These are phyloP conservation scores for Porphyrio hochstetteri DNA, from an alignment of 2,113 vertebrate species.

Conservation along the genomic window DNA sequence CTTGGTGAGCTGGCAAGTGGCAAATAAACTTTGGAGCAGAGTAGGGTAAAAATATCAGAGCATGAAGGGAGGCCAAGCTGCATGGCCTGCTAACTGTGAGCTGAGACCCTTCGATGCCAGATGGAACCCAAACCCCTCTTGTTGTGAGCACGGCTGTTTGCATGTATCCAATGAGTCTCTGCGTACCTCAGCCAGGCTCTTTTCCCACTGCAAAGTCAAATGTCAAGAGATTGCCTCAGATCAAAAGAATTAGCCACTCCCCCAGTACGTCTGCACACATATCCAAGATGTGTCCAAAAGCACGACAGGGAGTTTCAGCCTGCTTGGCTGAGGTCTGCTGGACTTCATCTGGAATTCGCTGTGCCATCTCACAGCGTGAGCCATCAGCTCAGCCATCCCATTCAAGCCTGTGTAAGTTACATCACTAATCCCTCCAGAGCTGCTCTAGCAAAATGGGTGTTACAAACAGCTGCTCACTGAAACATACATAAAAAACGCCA, in stretches of 20 bases:
- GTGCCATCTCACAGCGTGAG: background rate
- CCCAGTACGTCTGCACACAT: background rate
- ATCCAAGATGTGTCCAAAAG: background rate
- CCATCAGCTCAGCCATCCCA: accelerated
- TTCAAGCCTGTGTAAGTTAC: background rate
- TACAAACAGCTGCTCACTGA: background rate
- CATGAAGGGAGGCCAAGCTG: background rate
- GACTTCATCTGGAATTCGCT: accelerated
- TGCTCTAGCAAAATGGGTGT: accelerated
- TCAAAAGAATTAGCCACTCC: background rate
- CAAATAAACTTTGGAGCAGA: background rate
- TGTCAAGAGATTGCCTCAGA: background rate
- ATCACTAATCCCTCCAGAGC: background rate
- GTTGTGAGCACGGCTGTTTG: background rate
- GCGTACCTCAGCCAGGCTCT: background rate
- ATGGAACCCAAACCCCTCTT: background rate
- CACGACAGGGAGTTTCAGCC: background rate
- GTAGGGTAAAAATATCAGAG: background rate
- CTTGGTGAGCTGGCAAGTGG: accelerated
- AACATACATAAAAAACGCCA: background rate
- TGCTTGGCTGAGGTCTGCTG: background rate
- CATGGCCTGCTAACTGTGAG: background rate
- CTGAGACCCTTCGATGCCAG: background rate
- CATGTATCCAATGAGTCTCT: background rate
- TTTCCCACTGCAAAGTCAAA: background rate